Evolutionary conservation across 2,797 vertebrate genomes (phyloP).

Genomic region (Meriones psammophilus): DNA sequence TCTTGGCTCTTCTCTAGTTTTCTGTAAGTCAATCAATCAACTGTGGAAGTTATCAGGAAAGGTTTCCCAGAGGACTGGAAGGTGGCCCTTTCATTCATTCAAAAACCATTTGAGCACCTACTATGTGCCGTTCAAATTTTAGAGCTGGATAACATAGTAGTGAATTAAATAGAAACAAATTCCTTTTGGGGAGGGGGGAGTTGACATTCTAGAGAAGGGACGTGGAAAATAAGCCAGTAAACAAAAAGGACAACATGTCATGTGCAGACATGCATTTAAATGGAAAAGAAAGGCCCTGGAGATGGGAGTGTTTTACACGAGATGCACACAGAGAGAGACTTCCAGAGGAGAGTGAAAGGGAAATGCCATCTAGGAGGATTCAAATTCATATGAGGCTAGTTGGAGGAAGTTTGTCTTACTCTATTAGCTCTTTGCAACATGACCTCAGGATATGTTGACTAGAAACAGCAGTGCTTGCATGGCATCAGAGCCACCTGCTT

Average conservation of each 20-base stretch:
- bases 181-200: neutral
- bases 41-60: neutral
- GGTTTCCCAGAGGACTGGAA: conserved; percentile 10
- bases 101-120: neutral
- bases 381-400: neutral
- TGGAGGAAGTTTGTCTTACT: neutral
- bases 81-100: neutral
- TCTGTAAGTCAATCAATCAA: neutral
- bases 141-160: neutral
- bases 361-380: neutral
- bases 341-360: neutral
- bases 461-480: neutral
- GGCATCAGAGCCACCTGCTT: no score
- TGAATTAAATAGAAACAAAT: neutral
- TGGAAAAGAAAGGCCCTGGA: neutral
- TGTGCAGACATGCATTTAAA: neutral
- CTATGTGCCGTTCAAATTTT: neutral
- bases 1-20: neutral
- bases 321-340: neutral
- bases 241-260: neutral
- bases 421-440: neutral
- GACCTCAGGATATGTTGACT: neutral
- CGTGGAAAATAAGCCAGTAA: neutral
- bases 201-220: neutral
- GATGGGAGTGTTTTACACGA: neutral